phyloP scores from a whole-genome alignment of 2,797 vertebrate species.

The Tragopan temminckii region DNA sequence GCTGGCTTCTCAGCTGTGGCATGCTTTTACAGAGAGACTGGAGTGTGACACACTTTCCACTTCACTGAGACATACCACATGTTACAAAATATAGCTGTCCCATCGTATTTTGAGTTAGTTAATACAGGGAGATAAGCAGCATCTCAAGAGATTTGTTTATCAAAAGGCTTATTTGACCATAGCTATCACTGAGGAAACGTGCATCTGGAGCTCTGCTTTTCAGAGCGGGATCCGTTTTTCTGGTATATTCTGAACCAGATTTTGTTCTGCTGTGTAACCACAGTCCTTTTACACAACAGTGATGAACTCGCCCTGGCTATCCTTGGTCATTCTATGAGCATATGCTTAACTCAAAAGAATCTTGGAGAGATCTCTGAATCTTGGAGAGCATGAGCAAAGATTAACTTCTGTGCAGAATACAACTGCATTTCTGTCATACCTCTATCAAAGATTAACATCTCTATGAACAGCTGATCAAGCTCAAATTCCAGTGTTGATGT shows the following conservation, averaged over 20 bases:
- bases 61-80: slow-evolving; percentile 22
- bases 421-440: not conserved
- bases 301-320: not conserved
- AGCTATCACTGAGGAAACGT: not conserved
- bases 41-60: slow-evolving; percentile 40
- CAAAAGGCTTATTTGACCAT: not conserved
- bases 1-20: slow-evolving; percentile 43
- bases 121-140: not conserved
- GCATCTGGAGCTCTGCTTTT: slow-evolving; percentile 13
- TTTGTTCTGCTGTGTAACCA: not conserved
- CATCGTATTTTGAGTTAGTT: not conserved
- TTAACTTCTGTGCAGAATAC: not conserved
- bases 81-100: slow-evolving; percentile 52
- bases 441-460: not conserved
- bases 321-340: not conserved
- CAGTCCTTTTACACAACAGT: not conserved
- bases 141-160: slow-evolving; percentile 7
- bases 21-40: not conserved
- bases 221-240: not conserved
- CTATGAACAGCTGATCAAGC: not conserved
- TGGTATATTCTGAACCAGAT: not conserved
- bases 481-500: not conserved
- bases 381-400: not conserved
- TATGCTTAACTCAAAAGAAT: rapidly evolving
- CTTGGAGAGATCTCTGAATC: not conserved